Evolutionary conservation across 1,140 invertebrate genomes (phyloP).

Genomic region (Eriocheir sinensis): DNA sequence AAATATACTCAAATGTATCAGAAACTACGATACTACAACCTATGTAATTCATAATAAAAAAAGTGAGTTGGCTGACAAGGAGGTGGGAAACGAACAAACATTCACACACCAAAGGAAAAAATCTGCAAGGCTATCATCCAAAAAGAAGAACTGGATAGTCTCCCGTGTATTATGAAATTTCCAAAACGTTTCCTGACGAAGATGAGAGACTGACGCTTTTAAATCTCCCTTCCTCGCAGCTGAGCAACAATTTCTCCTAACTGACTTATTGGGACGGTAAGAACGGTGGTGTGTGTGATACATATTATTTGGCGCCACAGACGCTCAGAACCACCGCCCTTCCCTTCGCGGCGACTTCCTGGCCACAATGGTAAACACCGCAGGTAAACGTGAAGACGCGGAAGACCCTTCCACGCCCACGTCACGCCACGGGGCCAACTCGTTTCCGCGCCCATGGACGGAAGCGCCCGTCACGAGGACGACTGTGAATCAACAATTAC

Average conservation of each 20-base stretch:
- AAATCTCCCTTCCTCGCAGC: neutral
- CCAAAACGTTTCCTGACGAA: constrained; percentile 12
- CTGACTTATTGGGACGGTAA: neutral
- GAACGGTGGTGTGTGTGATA: neutral
- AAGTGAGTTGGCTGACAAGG: neutral
- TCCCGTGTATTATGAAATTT: neutral
- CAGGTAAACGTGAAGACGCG: neutral
- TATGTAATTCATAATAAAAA: neutral
- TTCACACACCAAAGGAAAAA: neutral
- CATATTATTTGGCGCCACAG: neutral
- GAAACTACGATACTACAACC: neutral
- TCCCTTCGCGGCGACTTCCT: neutral
- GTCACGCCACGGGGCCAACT: neutral
- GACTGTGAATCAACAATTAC: neutral
- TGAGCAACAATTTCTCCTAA: neutral
- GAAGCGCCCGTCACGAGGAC: constrained; percentile 8
- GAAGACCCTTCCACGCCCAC: neutral
- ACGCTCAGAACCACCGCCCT: neutral
- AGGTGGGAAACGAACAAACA: neutral
- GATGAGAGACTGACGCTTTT: neutral
- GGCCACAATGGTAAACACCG: neutral
- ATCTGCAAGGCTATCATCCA: neutral
- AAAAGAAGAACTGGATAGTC: neutral
- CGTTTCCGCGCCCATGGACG: neutral
- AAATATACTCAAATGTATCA: neutral